Conservation (phyloP, 2,113 vertebrate genomes). For the Hypanus sabinus region DNA sequence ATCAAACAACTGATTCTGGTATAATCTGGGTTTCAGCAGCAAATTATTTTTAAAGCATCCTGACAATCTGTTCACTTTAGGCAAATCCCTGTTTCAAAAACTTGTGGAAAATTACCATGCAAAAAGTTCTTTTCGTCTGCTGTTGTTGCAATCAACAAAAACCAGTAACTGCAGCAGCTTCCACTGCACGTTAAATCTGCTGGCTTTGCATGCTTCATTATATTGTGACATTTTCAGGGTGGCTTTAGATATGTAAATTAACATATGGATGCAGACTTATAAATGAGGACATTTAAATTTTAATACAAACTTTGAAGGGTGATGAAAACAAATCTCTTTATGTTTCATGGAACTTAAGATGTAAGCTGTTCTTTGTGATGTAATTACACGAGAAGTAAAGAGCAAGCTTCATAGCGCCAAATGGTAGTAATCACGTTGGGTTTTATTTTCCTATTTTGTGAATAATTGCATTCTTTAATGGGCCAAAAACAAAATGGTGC, state of each 20-base stretch:
- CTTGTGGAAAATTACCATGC: background rate
- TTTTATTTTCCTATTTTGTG: background rate
- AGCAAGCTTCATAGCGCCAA: background rate
- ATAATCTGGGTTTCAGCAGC: background rate
- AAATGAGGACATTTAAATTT: slow-evolving; percentile 18
- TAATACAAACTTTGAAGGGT: background rate
- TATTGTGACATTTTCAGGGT: background rate
- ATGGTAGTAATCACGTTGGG: background rate
- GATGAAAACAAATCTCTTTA: background rate
- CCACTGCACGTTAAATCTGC: background rate
- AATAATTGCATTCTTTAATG: background rate
- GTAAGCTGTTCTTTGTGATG: background rate
- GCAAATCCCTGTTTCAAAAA: slow-evolving; percentile 19
- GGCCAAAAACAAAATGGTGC: background rate
- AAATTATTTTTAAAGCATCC: slow-evolving; percentile 26
- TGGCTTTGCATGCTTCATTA: slow-evolving; percentile 21
- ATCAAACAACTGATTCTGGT: background rate
- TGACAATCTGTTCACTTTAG: slow-evolving; percentile 26
- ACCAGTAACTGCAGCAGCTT: background rate
- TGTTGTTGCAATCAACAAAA: slow-evolving; percentile 24
- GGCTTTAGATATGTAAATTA: slow-evolving; percentile 32
- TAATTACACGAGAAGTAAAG: background rate
- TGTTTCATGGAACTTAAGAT: background rate
- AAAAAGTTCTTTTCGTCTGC: background rate
- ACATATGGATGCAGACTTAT: slow-evolving; percentile 10